A percentile compares a stretch with the other conserved stretches of the same genome.
Evolutionary conservation across 1,140 invertebrate species (phyloP).

Genomic region (Drosophila willistoni): DNA sequence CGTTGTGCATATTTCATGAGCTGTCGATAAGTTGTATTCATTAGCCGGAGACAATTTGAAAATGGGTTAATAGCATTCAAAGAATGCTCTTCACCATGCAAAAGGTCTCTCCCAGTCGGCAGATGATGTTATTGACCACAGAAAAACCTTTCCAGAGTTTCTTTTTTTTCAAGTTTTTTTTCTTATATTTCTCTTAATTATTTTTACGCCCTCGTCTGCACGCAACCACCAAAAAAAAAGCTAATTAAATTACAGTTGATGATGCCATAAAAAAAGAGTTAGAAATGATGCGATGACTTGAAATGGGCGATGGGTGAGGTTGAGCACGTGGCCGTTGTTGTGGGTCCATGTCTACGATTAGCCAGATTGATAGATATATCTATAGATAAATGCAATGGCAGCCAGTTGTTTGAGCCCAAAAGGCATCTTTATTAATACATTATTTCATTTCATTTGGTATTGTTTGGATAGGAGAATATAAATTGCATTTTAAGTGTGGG

Average conservation of each 20-base stretch:
- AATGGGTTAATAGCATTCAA: constrained; percentile 72
- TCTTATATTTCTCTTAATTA: background rate
- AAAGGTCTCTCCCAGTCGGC: background rate
- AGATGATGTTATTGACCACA: constrained; percentile 20
- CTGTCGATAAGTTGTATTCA: constrained; percentile 51
- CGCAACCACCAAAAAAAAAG: constrained; percentile 17
- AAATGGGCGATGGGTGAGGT: constrained; percentile 7
- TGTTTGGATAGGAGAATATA: constrained; percentile 56
- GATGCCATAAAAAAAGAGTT: constrained; percentile 53
- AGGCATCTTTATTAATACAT: constrained; percentile 74
- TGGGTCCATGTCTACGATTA: constrained; percentile 53
- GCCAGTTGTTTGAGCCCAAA: constrained; percentile 27
- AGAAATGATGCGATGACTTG: constrained; percentile 15
- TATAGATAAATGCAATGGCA: constrained; percentile 51
- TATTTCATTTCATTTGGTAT: constrained; percentile 53
- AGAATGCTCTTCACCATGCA: constrained; percentile 16
- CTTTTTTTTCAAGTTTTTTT: background rate
- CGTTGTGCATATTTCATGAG: constrained; percentile 53
- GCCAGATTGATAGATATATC: constrained; percentile 37
- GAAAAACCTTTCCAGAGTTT: constrained; percentile 1
- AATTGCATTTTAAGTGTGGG: constrained; percentile 77
- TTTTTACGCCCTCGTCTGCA: constrained; percentile 12
- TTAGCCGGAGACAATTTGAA: constrained; percentile 42
- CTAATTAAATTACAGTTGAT: constrained; percentile 66
- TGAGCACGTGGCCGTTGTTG: constrained; percentile 51